phyloP scores from a whole-genome alignment of 1,140 invertebrate genomes.

The Sminthurides bifidus region DNA sequence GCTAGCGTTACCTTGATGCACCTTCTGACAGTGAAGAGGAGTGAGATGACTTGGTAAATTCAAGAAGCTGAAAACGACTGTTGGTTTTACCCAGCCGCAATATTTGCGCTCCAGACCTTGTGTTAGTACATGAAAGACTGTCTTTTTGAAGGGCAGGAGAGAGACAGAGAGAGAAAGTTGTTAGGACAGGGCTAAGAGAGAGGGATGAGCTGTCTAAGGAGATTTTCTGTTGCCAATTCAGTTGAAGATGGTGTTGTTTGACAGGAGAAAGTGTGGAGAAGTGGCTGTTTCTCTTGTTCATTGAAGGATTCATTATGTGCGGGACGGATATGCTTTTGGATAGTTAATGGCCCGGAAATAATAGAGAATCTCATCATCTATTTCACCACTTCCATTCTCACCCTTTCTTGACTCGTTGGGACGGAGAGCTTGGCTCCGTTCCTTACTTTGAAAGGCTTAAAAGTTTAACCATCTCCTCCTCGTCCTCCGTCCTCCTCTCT shows the following conservation, averaged over 20 bases:
- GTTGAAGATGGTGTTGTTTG: not conserved
- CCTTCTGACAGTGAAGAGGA: no score
- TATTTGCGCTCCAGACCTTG: no score
- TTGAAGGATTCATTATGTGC: conserved; percentile 6
- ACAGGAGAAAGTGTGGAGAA: not conserved
- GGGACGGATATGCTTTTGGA: conserved; percentile 4
- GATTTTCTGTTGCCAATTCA: no score
- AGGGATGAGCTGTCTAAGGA: not conserved
- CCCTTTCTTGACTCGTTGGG: no score
- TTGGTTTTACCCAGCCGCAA: no score
- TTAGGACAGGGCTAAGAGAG: not conserved
- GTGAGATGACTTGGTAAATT: no score
- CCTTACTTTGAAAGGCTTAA: no score
- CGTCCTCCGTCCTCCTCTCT: not conserved
- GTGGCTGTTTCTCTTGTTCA: conserved; percentile 6
- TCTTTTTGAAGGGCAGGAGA: not conserved
- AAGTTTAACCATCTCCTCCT: no score
- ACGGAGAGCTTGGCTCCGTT: no score
- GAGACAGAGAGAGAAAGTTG: not conserved
- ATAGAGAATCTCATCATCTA: conserved; percentile 11
- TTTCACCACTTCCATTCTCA: no score
- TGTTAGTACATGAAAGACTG: not conserved
- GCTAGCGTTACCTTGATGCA: no score
- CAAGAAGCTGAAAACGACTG: no score
- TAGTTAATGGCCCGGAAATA: conserved; percentile 19